A percentile compares a stretch with the other conserved stretches of the same genome.
Conservation (phyloP, 2,797 vertebrate genomes). For the Glyptemys insculpta region DNA sequence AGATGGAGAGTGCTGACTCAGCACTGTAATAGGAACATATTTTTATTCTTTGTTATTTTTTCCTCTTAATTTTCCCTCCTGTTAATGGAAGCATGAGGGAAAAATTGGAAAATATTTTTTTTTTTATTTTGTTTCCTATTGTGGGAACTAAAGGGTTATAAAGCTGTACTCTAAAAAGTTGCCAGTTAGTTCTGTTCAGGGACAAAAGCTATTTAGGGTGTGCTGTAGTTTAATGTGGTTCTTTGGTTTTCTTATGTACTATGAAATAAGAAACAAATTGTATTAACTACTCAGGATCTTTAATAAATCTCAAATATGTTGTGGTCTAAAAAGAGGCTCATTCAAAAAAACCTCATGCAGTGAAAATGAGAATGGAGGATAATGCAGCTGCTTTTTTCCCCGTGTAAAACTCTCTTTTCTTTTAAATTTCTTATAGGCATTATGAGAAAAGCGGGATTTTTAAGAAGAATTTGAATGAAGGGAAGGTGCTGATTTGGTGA, state of each 20-base stretch:
- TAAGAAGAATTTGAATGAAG: neutral
- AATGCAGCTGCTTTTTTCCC: neutral
- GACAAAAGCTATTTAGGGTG: neutral
- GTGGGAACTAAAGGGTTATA: neutral
- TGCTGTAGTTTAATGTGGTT: neutral
- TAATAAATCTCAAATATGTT: neutral
- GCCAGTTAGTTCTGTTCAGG: neutral
- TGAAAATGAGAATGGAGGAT: neutral
- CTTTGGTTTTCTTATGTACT: neutral
- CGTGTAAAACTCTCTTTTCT: neutral
- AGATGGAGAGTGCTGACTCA: conserved; percentile 28
- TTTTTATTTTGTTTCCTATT: neutral
- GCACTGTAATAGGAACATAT: conserved; percentile 8
- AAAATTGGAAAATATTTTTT: neutral
- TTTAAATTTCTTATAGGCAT: neutral
- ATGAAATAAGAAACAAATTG: neutral
- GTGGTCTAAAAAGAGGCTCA: neutral
- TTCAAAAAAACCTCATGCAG: neutral
- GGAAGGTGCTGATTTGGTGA: neutral
- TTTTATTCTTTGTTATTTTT: neutral
- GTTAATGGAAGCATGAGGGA: neutral
- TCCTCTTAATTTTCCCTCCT: neutral
- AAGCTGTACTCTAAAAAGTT: neutral
- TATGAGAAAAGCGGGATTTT: neutral
- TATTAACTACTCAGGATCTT: neutral